A percentile compares a stretch with the other conserved stretches of the same genome.
phyloP scores from a whole-genome alignment of 2,888 invertebrate species.

The Volucella bombylans region DNA sequence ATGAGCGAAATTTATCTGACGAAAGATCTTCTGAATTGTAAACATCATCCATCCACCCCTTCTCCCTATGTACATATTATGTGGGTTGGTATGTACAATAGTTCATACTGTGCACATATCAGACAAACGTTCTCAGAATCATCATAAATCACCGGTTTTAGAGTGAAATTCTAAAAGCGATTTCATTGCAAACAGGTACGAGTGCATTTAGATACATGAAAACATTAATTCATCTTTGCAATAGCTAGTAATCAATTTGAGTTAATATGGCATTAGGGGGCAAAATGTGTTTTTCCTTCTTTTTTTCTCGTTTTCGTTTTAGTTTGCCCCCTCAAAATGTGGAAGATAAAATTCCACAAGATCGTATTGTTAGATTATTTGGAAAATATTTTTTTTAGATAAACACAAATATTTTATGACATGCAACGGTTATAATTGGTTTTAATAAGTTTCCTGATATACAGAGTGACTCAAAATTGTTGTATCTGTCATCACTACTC shows the following conservation, averaged over 20 bases:
- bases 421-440: conserved; percentile 50
- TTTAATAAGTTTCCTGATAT: conserved; percentile 38
- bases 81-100: background rate
- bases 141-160: conserved; percentile 53
- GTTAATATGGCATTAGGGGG: conserved; percentile 39
- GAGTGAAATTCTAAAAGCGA: conserved; percentile 37
- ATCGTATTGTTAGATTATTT: conserved; percentile 25
- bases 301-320: too few relatives aligned
- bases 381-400: conserved; percentile 30
- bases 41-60: conserved; percentile 1
- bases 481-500: too few relatives aligned
- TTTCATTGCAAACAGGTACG: conserved; percentile 59
- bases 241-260: conserved; percentile 60
- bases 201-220: conserved; percentile 21
- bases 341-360: conserved; percentile 8
- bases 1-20: conserved; percentile 25
- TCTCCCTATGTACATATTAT: background rate
- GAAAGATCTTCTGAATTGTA: conserved; percentile 17
- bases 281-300: background rate
- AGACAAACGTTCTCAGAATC: conserved; percentile 29
- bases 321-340: background rate
- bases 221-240: conserved; percentile 2
- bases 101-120: conserved; percentile 1
- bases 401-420: conserved; percentile 56
- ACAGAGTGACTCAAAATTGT: background rate